Base-by-base conservation (phyloP, 1,140 invertebrate species). In the Papilio glaucus region DNA sequence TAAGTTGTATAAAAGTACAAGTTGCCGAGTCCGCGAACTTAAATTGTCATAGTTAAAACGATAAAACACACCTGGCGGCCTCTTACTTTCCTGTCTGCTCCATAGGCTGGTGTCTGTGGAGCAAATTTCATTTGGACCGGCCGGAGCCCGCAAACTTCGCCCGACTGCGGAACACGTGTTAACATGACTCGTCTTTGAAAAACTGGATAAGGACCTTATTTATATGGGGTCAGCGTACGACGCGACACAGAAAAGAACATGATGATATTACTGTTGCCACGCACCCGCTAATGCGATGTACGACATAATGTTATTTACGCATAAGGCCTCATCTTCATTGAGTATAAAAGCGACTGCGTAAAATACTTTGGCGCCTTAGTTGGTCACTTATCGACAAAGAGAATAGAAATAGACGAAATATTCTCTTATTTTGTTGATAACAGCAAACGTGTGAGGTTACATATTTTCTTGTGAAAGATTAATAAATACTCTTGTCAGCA, bases 181-280 rank as follows among this genome's bases (percentile, higher is more conserved):
- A 88, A 86, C 88, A 87, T 77, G 84, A 83, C 68, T 86, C 82
- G 77, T 89, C 86, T 91, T 90, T 90, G 88, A 90, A 91, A 92
- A 91, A 89, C 82, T 90, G 84, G 80, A 89, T 92, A 89, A 91
- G 80, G 79, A 84, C 82, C 89, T 90, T 91, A 91, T 92, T 92
- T 91, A 86, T 91, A 90, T 91, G 88, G 85, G 87, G 81, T 86
- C 82, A 90, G 84, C 88, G 89, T 90, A 84, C 84, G 83, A 70
- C 70, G 82, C 86, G 85, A 88, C 85, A 81, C 84, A 85, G 75
- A 85, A 88, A 87, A 87, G 84, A 85, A 85, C 85, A 89, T 90
- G 86, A 88, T 91, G 81, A 85, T 86, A 91, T 92, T 91, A 90
- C 84, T 77, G 83, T 77, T 82, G 76, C 75, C 76, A 73, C 77